Evolutionary conservation across 23 tunicate genomes (phyloP), one percentile per base, ranked within the genome.

Genomic region (Styela clava): DNA sequence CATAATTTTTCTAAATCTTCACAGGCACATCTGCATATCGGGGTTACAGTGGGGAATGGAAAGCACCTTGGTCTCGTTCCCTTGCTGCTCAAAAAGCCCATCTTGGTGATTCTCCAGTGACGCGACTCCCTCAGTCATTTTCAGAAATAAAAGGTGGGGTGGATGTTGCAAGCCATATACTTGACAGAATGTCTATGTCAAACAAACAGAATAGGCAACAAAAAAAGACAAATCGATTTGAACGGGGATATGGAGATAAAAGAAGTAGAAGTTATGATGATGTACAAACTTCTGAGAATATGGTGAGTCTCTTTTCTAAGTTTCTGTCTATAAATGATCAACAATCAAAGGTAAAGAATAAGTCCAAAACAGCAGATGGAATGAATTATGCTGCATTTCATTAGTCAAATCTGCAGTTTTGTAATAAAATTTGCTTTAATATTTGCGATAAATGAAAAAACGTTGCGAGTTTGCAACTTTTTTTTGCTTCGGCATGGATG

Each of bases 31-130:
- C 56, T 44, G 12, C 56, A 5, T 44, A 44, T 44, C 56, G 56
- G 7, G 56, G 56, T 5, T 44, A 44, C 56, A 44, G 56, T 12
- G 56, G 56, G 12, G 56, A 44, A 44, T 91, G 97, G 97, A 71
- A 79, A 34, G 95, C 89, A 16, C 97, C 97, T 1, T 91, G 97
- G 97, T 64, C 78, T 35, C 86, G 86, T 27, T 69, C 84, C 2
- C 61, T 63, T 52, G 34, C 83, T 29, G 84, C 85, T 26, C 84
- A 78, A 35, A 70, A 83, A 62, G 52, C 83, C 0, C 20, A 3
- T 28, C n/a, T 35, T 36, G 70, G 74, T 0, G 61, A 20, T 23
- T 33, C 71, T 0, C 36, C 56, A 78, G 61, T 74, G 64, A 25
- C 93, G 71, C 36, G 64, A 51, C 61, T 91, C n/a, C 97, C 97